These are phyloP conservation scores for Drosophila flavopinicola DNA, from an alignment of 2,888 invertebrate species.

Conservation along the genomic window DNA sequence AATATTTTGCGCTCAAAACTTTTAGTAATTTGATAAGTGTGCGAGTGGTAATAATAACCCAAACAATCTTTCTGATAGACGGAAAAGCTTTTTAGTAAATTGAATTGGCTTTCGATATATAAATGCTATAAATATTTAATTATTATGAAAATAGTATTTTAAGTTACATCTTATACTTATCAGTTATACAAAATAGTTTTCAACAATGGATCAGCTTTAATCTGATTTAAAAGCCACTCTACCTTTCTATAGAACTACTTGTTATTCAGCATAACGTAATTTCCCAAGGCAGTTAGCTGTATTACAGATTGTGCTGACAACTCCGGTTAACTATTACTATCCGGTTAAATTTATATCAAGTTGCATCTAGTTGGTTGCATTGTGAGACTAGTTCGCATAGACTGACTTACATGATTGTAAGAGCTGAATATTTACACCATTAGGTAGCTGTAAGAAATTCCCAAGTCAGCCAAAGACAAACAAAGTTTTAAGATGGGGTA, in stretches of 20 bases:
- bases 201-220: no score
- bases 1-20: conserved; percentile 14
- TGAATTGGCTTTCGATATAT: conserved; percentile 3
- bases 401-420: no score
- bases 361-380: no score
- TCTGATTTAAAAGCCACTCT: no score
- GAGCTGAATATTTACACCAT: no score
- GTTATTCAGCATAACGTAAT: neutral
- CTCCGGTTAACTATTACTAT: no score
- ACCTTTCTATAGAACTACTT: neutral
- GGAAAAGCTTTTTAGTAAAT: conserved; percentile 10
- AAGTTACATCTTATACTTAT: no score
- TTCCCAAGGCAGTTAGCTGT: neutral
- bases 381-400: no score
- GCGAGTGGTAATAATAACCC: conserved; percentile 8
- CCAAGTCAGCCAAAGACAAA: neutral
- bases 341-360: no score
- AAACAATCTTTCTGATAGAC: neutral
- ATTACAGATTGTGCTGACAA: no score
- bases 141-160: neutral
- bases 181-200: no score
- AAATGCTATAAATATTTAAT: neutral
- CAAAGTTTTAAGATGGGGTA: neutral
- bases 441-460: neutral
- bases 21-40: conserved; percentile 38